Conservation (phyloP, 2,888 invertebrate species). For the Phania funesta region DNA sequence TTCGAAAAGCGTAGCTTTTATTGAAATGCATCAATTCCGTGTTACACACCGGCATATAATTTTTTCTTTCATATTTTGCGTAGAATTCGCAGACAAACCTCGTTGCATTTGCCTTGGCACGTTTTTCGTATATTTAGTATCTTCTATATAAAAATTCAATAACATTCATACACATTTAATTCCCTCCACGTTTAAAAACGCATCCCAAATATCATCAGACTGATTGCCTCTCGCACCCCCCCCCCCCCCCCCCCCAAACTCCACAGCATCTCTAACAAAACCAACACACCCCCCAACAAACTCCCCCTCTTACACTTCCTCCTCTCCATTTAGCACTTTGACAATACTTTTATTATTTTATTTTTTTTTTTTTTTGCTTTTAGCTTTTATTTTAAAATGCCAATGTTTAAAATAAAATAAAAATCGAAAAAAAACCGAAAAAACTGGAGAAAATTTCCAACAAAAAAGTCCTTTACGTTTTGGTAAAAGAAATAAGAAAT, state of each 20-base stretch:
- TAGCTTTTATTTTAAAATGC: conserved; percentile 54
- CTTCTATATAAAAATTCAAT: conserved; percentile 56
- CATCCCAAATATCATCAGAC: conserved; percentile 34
- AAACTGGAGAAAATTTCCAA: not conserved
- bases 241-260: conserved; percentile 20
- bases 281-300: conserved; percentile 28
- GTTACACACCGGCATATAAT: not conserved
- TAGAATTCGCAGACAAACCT: not conserved
- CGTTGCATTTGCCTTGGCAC: conserved; percentile 7
- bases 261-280: conserved; percentile 13
- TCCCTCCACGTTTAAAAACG: conserved; percentile 37
- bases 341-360: conserved; percentile 62
- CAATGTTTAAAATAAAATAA: conserved; percentile 59
- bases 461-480: conserved; percentile 59
- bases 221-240: conserved; percentile 13
- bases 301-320: conserved; percentile 27
- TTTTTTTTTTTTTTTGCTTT: not conserved
- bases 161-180: conserved; percentile 52
- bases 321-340: conserved; percentile 67
- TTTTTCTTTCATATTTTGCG: not conserved
- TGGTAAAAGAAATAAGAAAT: conserved; percentile 47
- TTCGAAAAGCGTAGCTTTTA: no score
- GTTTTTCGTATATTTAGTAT: conserved; percentile 34
- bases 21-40: no score
- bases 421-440: conserved; percentile 15